phyloP scores from a whole-genome alignment of 2,888 invertebrate genomes.

The Melanchra persicariae region DNA sequence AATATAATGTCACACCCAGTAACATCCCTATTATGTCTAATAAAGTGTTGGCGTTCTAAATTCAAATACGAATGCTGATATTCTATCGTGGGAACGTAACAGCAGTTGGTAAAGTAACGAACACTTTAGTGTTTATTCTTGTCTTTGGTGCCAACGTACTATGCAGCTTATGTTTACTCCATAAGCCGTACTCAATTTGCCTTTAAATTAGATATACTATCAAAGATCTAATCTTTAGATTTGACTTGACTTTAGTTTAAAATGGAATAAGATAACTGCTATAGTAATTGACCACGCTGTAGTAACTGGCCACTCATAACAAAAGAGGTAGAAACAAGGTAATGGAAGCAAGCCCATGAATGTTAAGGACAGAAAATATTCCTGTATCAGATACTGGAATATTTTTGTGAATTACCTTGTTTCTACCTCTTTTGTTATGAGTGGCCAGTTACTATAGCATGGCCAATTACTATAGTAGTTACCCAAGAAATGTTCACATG shows the following conservation, averaged over 20 bases:
- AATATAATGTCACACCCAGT: slow-evolving; percentile 12
- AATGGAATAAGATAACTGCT: too few relatives aligned
- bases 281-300: too few relatives aligned
- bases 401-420: too few relatives aligned
- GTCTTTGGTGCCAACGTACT: neutral
- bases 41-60: slow-evolving; percentile 21
- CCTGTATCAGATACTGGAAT: too few relatives aligned
- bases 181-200: neutral
- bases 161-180: neutral
- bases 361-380: too few relatives aligned
- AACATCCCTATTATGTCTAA: slow-evolving; percentile 30
- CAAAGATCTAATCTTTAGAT: neutral
- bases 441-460: too few relatives aligned
- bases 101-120: slow-evolving; percentile 16
- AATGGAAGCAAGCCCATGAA: too few relatives aligned
- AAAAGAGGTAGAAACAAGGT: too few relatives aligned
- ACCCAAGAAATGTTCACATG: too few relatives aligned
- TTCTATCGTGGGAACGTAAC: slow-evolving; percentile 15
- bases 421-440: too few relatives aligned
- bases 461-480: too few relatives aligned
- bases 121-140: neutral
- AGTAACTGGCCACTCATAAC: too few relatives aligned
- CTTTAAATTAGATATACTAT: neutral
- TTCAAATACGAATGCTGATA: slow-evolving; percentile 21
- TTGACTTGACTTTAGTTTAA: neutral